Base-by-base conservation (phyloP, 2,888 invertebrate genomes). In the Rotaria magnacalcarata region DNA sequence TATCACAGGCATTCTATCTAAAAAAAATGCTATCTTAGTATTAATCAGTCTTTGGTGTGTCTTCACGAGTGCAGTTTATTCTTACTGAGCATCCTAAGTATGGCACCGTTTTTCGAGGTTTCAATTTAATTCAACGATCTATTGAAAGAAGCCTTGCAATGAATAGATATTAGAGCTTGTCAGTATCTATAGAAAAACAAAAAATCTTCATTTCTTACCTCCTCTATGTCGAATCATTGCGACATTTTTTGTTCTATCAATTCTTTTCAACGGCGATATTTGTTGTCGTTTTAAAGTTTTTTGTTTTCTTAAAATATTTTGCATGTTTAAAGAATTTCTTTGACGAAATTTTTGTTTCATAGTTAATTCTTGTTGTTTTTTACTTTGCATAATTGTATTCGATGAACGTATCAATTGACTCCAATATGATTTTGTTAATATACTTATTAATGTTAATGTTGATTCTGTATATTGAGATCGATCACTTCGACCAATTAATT, bases 371-470 rank as follows among this genome's bases (percentile, higher is more conserved):
- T 80, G 80, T 14, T 80, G 80, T 47, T 80, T 43, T 80, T 80
- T 80, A 67, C 19, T 27, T 67, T 67, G 67, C 7, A 67, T 67
- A 16, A 67, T 67, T 80, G 80, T 80, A 47, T 43, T 80, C 19
- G 80, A 80, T 80, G 80, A 80, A 47, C 43, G 43, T 41, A 80
- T 47, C 7, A 80, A 47, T 47, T 47, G 80, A 47, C 47, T 43
- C 80, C 80, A 80, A 80, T 80, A 80, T 6, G 80, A 80, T 80
- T 80, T 80, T 11, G 80, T 80, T 80, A 80, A 80, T 47, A 80
- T 80, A 47, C 80, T 80, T 10, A 80, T 80, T 80, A 80, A 47
- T 47, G 80, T 80, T 80, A 80, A 80, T 47, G 47, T 80, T 47
- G 43, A 47, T 80, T 80, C 80, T 14, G 43, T 80, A 80, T 80